Conservation (phyloP, 2,797 vertebrate genomes). For the Aphelocoma californica region DNA sequence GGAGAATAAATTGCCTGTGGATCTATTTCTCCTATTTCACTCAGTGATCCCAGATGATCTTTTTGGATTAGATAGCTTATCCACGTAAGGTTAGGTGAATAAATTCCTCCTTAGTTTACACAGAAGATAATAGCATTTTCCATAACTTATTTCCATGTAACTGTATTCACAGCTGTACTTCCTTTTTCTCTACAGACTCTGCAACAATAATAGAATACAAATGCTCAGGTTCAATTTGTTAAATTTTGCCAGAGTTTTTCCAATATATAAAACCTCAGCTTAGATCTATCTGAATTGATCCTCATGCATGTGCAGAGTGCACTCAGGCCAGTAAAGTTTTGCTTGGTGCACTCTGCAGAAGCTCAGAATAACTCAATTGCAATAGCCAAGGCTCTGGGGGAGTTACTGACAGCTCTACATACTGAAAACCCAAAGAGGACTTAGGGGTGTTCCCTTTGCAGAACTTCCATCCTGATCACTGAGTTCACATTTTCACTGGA, state of each 20-base stretch:
- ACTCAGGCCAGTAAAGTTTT: background rate
- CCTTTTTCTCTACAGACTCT: conserved; percentile 4
- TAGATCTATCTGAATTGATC: background rate
- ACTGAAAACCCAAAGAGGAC: background rate
- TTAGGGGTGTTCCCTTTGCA: background rate
- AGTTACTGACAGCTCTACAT: background rate
- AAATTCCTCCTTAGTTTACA: background rate
- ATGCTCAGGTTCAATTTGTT: background rate
- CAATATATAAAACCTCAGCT: background rate
- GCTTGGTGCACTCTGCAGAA: background rate
- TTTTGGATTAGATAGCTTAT: background rate
- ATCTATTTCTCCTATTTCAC: background rate
- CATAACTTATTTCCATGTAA: background rate
- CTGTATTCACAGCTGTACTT: conserved; percentile 21
- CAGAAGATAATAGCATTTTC: background rate
- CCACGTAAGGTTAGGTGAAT: background rate
- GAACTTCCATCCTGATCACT: background rate
- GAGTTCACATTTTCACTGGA: background rate
- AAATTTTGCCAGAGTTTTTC: background rate
- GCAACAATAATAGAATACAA: background rate
- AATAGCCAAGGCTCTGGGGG: background rate
- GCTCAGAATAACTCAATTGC: background rate
- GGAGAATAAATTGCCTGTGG: background rate
- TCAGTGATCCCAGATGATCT: background rate
- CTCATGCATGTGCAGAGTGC: background rate